phyloP scores from a whole-genome alignment of 2,888 invertebrate species.

The Euzophera pinguis region DNA sequence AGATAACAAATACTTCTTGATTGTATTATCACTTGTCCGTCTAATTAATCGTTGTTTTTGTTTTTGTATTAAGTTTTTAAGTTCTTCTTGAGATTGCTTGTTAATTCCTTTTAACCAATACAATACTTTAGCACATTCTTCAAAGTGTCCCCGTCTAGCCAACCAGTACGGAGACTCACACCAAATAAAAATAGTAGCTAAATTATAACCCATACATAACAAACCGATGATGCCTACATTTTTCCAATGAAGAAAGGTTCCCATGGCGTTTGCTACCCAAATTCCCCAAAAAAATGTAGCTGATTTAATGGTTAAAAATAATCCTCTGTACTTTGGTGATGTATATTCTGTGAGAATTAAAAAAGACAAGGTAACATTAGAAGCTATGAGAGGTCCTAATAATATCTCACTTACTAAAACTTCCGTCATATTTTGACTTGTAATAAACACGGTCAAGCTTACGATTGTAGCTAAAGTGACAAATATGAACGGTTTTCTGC shows the following conservation, averaged over 20 bases:
- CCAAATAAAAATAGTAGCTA: slow-evolving; percentile 20
- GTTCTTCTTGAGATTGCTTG: slow-evolving; percentile 23
- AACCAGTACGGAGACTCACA: slow-evolving; percentile 27
- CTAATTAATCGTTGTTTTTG: slow-evolving; percentile 26
- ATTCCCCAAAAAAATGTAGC: slow-evolving; percentile 21
- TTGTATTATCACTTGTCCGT: slow-evolving; percentile 13
- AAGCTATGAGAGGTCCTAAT: background rate
- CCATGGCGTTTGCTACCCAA: slow-evolving; percentile 14
- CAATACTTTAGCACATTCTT: slow-evolving; percentile 28
- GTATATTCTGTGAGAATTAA: slow-evolving; percentile 21
- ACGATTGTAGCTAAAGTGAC: slow-evolving; percentile 12
- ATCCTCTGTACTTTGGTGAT: slow-evolving; percentile 21
- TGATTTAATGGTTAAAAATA: slow-evolving; percentile 23
- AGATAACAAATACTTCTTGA: slow-evolving; percentile 18
- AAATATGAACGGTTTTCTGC: slow-evolving; percentile 20
- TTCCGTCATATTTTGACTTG: background rate
- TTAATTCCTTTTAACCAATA: slow-evolving; percentile 28
- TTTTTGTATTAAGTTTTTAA: slow-evolving; percentile 27
- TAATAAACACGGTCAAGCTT: slow-evolving; percentile 8
- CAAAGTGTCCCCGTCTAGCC: slow-evolving; percentile 23
- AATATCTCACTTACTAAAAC: background rate
- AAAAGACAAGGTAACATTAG: background rate
- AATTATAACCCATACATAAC: slow-evolving; percentile 22
- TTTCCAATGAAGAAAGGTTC: slow-evolving; percentile 18
- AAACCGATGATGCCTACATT: slow-evolving; percentile 23